Evolutionary conservation across 2,888 invertebrate species (phyloP).

Genomic region (Corbicula japonica): DNA sequence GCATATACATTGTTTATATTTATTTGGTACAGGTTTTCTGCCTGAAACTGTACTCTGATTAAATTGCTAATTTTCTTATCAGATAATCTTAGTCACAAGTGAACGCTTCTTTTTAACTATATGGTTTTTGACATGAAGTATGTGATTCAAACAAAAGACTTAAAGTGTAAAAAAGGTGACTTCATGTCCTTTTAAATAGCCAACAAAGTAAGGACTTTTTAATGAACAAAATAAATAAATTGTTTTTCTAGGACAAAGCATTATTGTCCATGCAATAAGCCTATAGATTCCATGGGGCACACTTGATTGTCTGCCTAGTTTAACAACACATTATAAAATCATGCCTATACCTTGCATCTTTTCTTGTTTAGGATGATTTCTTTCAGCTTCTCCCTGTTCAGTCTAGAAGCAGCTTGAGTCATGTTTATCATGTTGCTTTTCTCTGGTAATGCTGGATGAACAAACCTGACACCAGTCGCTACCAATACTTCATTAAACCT

Average conservation of each 20-base stretch:
- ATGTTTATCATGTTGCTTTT: constrained; percentile 37
- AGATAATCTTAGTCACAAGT: too few species aligned
- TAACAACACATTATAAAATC: constrained; percentile 1
- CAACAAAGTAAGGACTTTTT: too few species aligned
- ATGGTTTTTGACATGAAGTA: too few species aligned
- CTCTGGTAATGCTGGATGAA: constrained; percentile 67
- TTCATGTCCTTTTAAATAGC: too few species aligned
- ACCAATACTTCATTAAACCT: constrained; percentile 71
- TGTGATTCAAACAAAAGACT: too few species aligned
- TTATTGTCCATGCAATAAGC: not conserved
- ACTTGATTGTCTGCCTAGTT: not conserved
- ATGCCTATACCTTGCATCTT: constrained; percentile 25
- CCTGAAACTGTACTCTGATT: too few species aligned
- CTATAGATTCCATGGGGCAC: too few species aligned
- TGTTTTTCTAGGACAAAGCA: not conserved
- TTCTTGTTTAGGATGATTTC: constrained; percentile 40
- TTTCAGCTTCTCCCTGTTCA: constrained; percentile 49
- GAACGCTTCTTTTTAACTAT: too few species aligned
- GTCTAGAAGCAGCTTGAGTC: constrained; percentile 53
- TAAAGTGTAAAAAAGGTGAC: too few species aligned
- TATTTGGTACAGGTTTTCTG: too few species aligned
- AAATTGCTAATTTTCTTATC: too few species aligned
- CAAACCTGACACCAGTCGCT: constrained; percentile 69
- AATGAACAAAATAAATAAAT: not conserved
- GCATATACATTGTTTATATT: too few species aligned